phyloP scores from a whole-genome alignment of 1,140 invertebrate species.

The Scylla paramamosain region DNA sequence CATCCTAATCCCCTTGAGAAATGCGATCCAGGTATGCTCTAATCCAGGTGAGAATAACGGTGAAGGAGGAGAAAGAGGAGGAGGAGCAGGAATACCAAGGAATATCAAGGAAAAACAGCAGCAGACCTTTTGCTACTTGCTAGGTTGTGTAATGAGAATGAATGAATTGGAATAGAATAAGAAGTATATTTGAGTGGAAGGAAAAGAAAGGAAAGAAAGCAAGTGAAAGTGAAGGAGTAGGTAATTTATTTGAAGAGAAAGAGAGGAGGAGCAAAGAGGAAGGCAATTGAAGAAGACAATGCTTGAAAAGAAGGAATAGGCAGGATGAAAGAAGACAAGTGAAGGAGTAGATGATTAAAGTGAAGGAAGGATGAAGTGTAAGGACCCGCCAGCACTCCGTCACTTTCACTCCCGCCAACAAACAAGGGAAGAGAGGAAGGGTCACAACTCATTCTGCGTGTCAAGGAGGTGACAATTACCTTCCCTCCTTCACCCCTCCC shows the following conservation, averaged over 20 bases:
- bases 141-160: no score
- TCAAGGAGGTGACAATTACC: conserved; percentile 1
- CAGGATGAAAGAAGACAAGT: no score
- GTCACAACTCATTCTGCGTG: neutral
- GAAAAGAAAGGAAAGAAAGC: neutral
- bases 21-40: neutral
- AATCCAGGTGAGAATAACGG: neutral
- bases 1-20: neutral
- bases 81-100: neutral
- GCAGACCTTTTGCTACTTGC: no score
- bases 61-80: neutral
- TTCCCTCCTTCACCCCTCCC: neutral
- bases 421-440: neutral
- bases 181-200: neutral
- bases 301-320: no score
- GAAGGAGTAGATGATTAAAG: no score
- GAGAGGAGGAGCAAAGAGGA: no score
- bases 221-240: neutral
- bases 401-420: neutral
- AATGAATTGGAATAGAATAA: neutral
- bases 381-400: no score
- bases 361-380: no score
- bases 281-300: no score
- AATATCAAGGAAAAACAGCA: neutral
- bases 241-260: neutral